Evolutionary conservation across 1,140 invertebrate species (phyloP).

Genomic region (Hyles euphorbiae): DNA sequence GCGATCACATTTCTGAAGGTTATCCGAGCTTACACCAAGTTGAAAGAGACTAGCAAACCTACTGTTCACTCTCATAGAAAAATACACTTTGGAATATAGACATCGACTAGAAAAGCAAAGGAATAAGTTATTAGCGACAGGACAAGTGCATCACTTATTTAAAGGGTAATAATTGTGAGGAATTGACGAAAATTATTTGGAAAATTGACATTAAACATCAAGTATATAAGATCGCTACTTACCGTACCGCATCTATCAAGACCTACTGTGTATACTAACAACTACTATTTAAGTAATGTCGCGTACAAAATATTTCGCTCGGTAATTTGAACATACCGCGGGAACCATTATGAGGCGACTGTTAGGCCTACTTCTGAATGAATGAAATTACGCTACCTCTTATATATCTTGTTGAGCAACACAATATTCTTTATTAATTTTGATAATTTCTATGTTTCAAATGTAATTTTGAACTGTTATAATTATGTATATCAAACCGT

Average conservation of each 20-base stretch:
- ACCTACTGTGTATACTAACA: not conserved
- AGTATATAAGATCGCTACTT: not conserved
- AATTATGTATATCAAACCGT: constrained; percentile 13
- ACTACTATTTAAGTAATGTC: not conserved
- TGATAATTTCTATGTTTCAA: too few species aligned
- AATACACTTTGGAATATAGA: too few species aligned
- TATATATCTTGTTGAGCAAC: constrained; percentile 26
- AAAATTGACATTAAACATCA: constrained; percentile 25
- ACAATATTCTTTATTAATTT: constrained; percentile 11
- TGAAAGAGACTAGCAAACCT: constrained; percentile 11
- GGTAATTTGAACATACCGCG: not conserved
- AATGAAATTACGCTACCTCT: constrained; percentile 12
- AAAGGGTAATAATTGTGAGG: constrained; percentile 3
- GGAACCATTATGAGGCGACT: not conserved
- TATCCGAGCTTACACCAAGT: too few species aligned
- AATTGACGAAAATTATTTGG: constrained; percentile 30
- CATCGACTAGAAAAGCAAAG: too few species aligned
- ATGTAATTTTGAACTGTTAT: constrained; percentile 3
- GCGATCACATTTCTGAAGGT: not conserved
- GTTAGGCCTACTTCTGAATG: constrained; percentile 12
- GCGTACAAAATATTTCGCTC: not conserved
- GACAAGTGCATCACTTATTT: constrained; percentile 13
- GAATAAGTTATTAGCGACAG: not conserved
- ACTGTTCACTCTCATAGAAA: too few species aligned
- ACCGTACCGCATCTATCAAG: not conserved